phyloP scores from a whole-genome alignment of 2,888 invertebrate genomes.

The Pseudanteris insignis region DNA sequence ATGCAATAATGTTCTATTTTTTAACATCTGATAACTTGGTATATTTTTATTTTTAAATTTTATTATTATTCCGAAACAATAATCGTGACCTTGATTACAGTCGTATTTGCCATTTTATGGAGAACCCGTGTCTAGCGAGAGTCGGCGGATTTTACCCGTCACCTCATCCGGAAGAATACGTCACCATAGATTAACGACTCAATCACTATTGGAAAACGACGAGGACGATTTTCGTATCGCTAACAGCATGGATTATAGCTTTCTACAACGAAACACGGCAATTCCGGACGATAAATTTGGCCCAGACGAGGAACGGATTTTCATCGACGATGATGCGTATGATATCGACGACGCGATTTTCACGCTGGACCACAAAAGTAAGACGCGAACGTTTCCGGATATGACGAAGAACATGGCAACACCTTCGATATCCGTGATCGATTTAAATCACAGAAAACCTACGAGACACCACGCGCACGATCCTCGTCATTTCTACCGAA shows the following conservation, averaged over 20 bases:
- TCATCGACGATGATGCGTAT: conserved; percentile 60
- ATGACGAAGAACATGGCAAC: conserved; percentile 8
- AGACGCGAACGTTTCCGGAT: conserved; percentile 17
- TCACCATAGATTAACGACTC: conserved; percentile 42
- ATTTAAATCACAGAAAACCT: conserved; percentile 20
- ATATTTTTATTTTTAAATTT: too few relatives aligned
- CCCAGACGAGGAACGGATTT: conserved; percentile 63
- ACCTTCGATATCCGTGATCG: conserved; percentile 27
- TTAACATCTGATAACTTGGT: too few relatives aligned
- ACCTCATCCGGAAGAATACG: conserved; percentile 42
- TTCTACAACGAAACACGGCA: conserved; percentile 50
- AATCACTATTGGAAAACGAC: conserved; percentile 40
- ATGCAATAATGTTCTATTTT: too few relatives aligned
- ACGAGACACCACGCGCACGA: conserved; percentile 28
- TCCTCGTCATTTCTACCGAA: conserved; percentile 38
- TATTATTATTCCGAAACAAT: too few relatives aligned
- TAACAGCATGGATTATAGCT: conserved; percentile 36
- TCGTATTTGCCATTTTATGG: conserved; percentile 84
- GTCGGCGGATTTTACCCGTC: conserved; percentile 71
- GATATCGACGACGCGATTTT: conserved; percentile 57
- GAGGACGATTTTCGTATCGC: conserved; percentile 50
- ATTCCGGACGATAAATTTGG: conserved; percentile 62
- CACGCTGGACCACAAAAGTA: conserved; percentile 51
- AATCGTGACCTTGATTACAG: conserved; percentile 68
- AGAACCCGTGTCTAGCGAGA: conserved; percentile 72